Conservation (phyloP, 2,888 invertebrate genomes). For the Dynastes maya region DNA sequence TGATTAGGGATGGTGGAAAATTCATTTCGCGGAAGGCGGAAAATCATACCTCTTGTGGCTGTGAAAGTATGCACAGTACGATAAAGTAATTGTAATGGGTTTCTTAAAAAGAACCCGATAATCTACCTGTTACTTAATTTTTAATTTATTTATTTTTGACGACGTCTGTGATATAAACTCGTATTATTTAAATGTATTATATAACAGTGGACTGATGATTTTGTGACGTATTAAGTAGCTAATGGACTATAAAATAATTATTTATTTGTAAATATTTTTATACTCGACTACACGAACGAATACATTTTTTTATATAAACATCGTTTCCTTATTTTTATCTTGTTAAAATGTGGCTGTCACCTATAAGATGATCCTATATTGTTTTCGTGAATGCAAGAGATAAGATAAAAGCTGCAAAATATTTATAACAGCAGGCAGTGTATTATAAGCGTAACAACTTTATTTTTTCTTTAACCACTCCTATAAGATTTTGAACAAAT, state of each 20-base stretch:
- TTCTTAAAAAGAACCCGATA: background rate
- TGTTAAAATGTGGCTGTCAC: no score
- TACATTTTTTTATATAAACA: slow-evolving; percentile 26
- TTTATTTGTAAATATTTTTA: slow-evolving; percentile 38
- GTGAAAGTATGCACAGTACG: background rate
- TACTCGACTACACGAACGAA: slow-evolving; percentile 3
- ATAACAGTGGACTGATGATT: slow-evolving; percentile 21
- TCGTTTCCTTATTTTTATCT: background rate
- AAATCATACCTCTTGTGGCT: slow-evolving; percentile 36
- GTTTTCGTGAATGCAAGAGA: no score
- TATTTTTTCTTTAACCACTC: no score
- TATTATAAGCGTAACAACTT: no score
- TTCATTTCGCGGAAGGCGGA: background rate
- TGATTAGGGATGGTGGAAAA: background rate
- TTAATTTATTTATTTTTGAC: slow-evolving; percentile 40
- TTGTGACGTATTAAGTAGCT: slow-evolving; percentile 3
- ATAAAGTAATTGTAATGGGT: slow-evolving; percentile 16
- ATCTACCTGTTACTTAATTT: slow-evolving; percentile 7
- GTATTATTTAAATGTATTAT: slow-evolving; percentile 34
- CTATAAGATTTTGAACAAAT: no score
- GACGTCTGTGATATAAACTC: slow-evolving; percentile 15
- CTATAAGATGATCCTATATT: no score
- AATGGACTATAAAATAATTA: background rate
- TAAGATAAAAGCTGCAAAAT: no score
- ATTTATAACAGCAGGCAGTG: no score